Base-by-base conservation (phyloP, 2,113 vertebrate species). In the Spilogale gracilis region DNA sequence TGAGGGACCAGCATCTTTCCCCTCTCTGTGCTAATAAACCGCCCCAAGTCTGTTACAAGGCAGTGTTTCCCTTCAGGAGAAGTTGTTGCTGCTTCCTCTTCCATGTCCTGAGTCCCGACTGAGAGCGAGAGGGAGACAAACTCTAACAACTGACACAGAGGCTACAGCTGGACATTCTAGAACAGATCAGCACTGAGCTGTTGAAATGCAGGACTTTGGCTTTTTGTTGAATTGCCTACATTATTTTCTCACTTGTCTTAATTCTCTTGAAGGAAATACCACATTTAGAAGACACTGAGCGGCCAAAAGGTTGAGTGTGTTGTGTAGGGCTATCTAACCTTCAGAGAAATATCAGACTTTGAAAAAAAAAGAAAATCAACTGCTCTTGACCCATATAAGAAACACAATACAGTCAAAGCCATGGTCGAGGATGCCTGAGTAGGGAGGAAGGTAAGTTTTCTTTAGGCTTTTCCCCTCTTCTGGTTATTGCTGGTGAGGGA, bases 331-430 rank as follows among this genome's bases (percentile, higher is more conserved):
- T 83, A 6, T 80, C 83, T 81, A 76, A 81, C 48, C 25, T 74
- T 94, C 90, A 54, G 23, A 96, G 61, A 83, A 96, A 73, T 76
- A 89, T 78, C 67, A 87, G 84, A 83, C 92, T 96, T 91, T 54
- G 60, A 20, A 71, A 80, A 76, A 74, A 63, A 79, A 76, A 74
- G 58, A 79, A 86, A 23, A 82, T 60, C 20, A 38, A 48, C 85
- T 79, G 89, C 78, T 79, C 48, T 73, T 54, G 61, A 89, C 71
- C 71, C 16, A 56, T 61, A 50, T 45, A 65, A 81, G 69, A 78
- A 90, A n/a, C 13, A 18, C 20, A 3, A 52, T 67, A 58, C 38
- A 18, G 38, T 98, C 97, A 99, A 52, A 99, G 97, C 98, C 98
- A 98, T 0, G 98, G 98, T 1, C 9, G 96, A 56, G 97, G 92